Percentiles rank a stretch among this genome's conserved stretches.
Conservation (phyloP, 35 echinoderm and acorn worm genomes). For the Strongylocentrotus purpuratus region DNA sequence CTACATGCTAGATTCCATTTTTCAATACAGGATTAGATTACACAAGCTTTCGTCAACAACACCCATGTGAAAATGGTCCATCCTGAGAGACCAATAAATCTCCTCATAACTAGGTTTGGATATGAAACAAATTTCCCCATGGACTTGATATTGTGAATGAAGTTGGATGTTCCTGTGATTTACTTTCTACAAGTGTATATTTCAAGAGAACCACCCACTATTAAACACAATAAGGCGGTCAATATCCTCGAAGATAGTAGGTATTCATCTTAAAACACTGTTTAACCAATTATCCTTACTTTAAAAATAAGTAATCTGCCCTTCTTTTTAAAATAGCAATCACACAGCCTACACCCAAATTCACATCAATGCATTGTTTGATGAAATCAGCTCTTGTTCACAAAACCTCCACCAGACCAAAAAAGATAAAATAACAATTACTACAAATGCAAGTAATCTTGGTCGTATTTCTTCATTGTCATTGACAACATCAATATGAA, state of each 20-base stretch:
- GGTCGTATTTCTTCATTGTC: too few relatives aligned
- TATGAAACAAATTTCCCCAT: neutral
- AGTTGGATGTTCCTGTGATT: neutral
- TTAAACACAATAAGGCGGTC: neutral
- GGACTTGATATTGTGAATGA: neutral
- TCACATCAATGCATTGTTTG: too few relatives aligned
- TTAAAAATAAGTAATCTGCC: too few relatives aligned
- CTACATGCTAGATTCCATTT: neutral
- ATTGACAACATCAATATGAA: too few relatives aligned
- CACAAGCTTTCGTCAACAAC: conserved; percentile 3
- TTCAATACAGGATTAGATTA: neutral
- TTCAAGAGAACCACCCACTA: neutral
- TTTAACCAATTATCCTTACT: too few relatives aligned
- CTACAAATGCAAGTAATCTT: too few relatives aligned
- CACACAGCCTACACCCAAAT: too few relatives aligned
- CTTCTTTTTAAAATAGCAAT: too few relatives aligned
- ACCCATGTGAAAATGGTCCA: neutral
- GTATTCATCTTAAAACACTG: too few relatives aligned
- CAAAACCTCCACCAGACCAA: too few relatives aligned
- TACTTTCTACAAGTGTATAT: conserved; percentile 10
- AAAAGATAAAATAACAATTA: too few relatives aligned
- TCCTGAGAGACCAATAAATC: neutral
- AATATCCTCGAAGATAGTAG: neutral
- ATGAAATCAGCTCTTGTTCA: too few relatives aligned
- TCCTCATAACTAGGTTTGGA: conserved; percentile 6